These are phyloP conservation scores for Vanessa atalanta DNA, from an alignment of 1,140 invertebrate genomes.

Conservation along the genomic window DNA sequence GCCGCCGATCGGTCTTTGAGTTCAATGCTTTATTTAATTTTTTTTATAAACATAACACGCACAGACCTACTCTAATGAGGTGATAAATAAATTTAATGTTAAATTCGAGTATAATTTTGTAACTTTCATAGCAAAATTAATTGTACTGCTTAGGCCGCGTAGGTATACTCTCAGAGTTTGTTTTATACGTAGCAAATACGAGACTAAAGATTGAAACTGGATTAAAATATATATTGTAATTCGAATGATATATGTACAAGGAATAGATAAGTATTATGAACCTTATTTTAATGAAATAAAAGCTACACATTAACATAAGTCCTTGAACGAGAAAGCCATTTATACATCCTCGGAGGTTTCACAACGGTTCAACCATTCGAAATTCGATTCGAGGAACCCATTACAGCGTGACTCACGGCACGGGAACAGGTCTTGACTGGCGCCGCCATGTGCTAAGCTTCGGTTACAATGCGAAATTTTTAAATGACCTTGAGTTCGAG, in stretches of 20 bases:
- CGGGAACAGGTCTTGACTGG: constrained; percentile 59
- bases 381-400: constrained; percentile 69
- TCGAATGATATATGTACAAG: not conserved
- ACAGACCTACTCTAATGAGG: too few species aligned
- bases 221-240: not conserved
- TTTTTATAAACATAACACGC: not conserved
- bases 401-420: constrained; percentile 61
- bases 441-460: constrained; percentile 42
- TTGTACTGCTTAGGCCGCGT: not conserved
- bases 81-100: too few species aligned
- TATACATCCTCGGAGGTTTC: constrained; percentile 51
- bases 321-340: constrained; percentile 30
- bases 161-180: not conserved
- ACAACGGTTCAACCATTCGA: constrained; percentile 60
- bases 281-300: constrained; percentile 1
- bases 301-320: not conserved
- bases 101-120: too few species aligned
- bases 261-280: not conserved
- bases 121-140: too few species aligned
- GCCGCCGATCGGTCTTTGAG: constrained; percentile 7
- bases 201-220: not conserved
- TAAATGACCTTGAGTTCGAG: constrained; percentile 30
- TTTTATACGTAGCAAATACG: not conserved
- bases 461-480: constrained; percentile 24
- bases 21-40: constrained; percentile 19